Base-by-base conservation (phyloP, 2,797 vertebrate genomes). In the Nyctibius grandis region DNA sequence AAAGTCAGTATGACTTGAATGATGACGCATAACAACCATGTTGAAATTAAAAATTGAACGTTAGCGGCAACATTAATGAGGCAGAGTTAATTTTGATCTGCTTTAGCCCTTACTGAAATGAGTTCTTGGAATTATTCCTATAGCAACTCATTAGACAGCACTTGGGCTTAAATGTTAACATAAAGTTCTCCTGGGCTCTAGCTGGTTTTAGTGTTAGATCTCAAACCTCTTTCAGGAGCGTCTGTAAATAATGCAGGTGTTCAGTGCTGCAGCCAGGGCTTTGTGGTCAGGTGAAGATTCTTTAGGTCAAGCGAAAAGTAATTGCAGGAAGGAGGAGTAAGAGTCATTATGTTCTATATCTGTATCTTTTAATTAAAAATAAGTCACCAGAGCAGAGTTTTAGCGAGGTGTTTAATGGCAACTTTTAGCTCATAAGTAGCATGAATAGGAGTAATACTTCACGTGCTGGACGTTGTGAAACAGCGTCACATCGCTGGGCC, bases 1-100 rank as follows among this genome's bases (percentile, higher is more conserved):
- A 36, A 51, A 18, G 12, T 31, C 12, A 14, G 6, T 21, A 8
- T 50, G 26, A 12, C 54, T 42, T 48, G 45, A 40, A 4, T 31
- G 33, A 21, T 60, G 72, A n/a, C 47, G 40, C 2, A 4, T 6
- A 34, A 36, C 0, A 2, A 38, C 23, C 16, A 6, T 2, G 1
- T 14, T 51, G 73, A 77, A 77, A 31, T 88, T 20, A 22, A 16
- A 83, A 69, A 34, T 63, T 64, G 26, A 25, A 9, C 1, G 1
- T 36, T 54, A 61, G 28, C n/a, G 25, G 17, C 22, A 61, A 1
- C 2, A 0, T 74, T 34, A 61, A 25, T 33, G 18, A 59, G 21
- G 13, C 34, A 69, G 36, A 57, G 45, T 73, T 93, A 22, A 45
- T 78, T 84, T 78, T 68, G 3, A 4, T 64, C 18, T 38, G 12